phyloP scores from a whole-genome alignment of 2,888 invertebrate genomes.

The Drosophila bunnanda region DNA sequence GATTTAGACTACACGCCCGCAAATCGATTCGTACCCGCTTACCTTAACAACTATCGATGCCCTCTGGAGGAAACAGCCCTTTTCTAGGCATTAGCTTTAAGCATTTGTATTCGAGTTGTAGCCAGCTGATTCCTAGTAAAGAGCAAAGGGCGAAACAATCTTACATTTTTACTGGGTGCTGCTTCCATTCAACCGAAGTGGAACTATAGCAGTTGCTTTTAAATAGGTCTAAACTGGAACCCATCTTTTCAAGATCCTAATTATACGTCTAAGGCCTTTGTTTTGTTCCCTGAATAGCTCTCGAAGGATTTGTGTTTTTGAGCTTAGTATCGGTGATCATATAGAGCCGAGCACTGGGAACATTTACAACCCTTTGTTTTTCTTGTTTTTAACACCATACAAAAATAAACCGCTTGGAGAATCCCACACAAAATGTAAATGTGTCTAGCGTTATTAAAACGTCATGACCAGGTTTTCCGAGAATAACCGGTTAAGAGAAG shows the following conservation, averaged over 20 bases:
- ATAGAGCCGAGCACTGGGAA: background rate
- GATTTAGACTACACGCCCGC: slow-evolving; percentile 52
- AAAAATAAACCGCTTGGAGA: background rate
- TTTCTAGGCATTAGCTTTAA: slow-evolving; percentile 42
- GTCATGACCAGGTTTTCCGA: slow-evolving; percentile 7
- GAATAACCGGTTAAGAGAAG: slow-evolving; percentile 27
- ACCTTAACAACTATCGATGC: slow-evolving; percentile 29
- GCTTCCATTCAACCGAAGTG: background rate
- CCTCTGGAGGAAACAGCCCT: slow-evolving; percentile 23
- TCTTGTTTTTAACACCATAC: slow-evolving; percentile 2
- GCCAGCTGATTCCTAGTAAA: slow-evolving; percentile 62
- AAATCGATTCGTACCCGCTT: slow-evolving; percentile 12
- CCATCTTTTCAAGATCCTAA: too few relatives aligned
- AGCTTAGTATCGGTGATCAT: background rate
- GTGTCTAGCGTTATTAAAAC: background rate
- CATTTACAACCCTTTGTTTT: background rate
- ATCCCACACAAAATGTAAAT: slow-evolving; percentile 7
- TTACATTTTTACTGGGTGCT: background rate
- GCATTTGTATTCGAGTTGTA: slow-evolving; percentile 59
- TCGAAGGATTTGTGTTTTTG: background rate
- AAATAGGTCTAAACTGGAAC: background rate
- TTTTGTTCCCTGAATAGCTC: background rate
- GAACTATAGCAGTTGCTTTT: background rate
- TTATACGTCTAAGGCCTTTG: background rate
- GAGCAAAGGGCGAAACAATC: slow-evolving; percentile 33